phyloP scores from a whole-genome alignment of 2,113 vertebrate genomes.

The Gambusia holbrooki region DNA sequence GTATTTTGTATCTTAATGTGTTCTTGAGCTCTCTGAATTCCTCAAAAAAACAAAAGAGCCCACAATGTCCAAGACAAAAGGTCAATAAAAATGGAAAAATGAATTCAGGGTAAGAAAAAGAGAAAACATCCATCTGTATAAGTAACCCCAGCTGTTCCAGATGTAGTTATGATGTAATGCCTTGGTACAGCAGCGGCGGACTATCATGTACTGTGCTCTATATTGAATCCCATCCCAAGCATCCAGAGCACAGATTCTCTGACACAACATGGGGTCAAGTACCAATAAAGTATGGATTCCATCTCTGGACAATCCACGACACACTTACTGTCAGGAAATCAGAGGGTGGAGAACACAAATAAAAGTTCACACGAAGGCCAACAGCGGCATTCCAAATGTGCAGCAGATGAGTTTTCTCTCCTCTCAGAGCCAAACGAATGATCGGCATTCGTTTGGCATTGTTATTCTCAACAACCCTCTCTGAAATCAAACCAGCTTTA shows the following conservation, averaged over 20 bases:
- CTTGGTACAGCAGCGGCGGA: constrained; percentile 69
- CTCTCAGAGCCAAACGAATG: constrained; percentile 1
- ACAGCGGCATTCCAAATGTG: background rate
- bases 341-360: constrained; percentile 25
- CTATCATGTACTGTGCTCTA: constrained; percentile 57
- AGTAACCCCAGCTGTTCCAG: constrained; percentile 61
- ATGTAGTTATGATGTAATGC: constrained; percentile 74
- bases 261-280: constrained; percentile 48
- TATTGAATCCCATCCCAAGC: constrained; percentile 44
- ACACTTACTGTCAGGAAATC: constrained; percentile 27
- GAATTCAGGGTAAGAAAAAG: constrained; percentile 12
- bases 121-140: constrained; percentile 14
- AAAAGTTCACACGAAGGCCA: constrained; percentile 46
- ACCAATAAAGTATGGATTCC: constrained; percentile 28
- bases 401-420: background rate
- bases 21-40: constrained; percentile 4
- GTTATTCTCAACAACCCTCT: background rate
- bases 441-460: background rate
- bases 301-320: constrained; percentile 38
- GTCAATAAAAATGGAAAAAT: constrained; percentile 29
- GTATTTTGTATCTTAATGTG: background rate
- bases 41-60: background rate
- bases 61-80: background rate
- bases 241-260: constrained; percentile 22
- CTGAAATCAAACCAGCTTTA: background rate